Evolutionary conservation across 2,888 invertebrate species (phyloP), one percentile per base, ranked within the genome.

Genomic region (Xestia rhomboidea): DNA sequence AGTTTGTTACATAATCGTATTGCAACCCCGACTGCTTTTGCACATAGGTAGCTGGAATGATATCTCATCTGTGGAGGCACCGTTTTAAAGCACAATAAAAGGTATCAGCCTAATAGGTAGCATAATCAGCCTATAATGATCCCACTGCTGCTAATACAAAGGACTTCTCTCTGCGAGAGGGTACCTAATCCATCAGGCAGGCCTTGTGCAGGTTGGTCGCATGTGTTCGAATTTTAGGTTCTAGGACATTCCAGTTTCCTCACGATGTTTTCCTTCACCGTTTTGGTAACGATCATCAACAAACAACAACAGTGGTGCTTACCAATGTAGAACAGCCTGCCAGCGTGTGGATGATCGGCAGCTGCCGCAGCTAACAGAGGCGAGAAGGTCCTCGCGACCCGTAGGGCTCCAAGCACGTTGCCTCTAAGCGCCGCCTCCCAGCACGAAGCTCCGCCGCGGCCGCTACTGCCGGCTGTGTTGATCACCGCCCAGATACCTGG

Each of bases 401-500:
- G 97, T 89, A 98, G 93, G 24, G 96, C 94, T 18, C 96, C 98
- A 34, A 98, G 97, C 78, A 98, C 98, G 92, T 98, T 98, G 70
- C 97, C 97, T 79, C 97, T 97, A 75, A 98, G 93, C 91, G 98
- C 97, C 34, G 97, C 96, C 90, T 98, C 98, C 98, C 98, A 98
- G 89, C 97, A 97, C 0, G 97, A 90, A 10, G 97, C 97, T 80
- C 98, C 98, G 34, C 98, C 98, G 21, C 98, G 97, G 77, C 98
- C 98, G 77, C 98, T 97, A 88, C 98, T 97, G 46, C 98, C 98
- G 38, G 98, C 98, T 49, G 98, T 98, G 94, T 98, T 98, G 83
- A 98, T 97, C 44, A 98, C 98, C 68, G 98, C 98, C 97, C 98
- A 98, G 75, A 98, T 97, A 82, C 98, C 98, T 98, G 93, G 5